Conservation (phyloP, 2,797 vertebrate genomes). For the Lacerta agilis region DNA sequence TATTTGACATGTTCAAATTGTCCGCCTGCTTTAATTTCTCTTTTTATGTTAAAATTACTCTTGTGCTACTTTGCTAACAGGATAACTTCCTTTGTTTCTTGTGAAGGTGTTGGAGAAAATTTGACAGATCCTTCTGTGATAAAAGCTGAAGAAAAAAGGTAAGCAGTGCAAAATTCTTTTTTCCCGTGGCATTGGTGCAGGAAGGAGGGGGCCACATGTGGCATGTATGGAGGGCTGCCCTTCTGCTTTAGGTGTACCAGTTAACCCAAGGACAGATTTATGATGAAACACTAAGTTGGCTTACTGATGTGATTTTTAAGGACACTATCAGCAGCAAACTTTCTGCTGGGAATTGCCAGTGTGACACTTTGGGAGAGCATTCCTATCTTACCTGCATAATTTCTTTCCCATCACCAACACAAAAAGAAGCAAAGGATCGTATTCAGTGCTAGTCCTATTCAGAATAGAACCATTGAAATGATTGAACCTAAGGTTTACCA, state of each 20-base stretch:
- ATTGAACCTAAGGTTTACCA: no score
- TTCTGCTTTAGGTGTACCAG: neutral
- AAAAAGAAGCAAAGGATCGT: neutral
- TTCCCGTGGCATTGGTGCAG: neutral
- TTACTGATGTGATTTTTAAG: neutral
- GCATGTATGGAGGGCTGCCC: no score
- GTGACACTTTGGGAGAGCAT: neutral
- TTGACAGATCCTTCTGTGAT: slow-evolving; percentile 98
- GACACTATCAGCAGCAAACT: neutral
- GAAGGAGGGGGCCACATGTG: no score
- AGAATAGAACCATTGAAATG: no score
- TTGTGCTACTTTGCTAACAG: neutral
- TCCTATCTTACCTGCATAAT: neutral
- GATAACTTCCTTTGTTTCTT: slow-evolving; percentile 39
- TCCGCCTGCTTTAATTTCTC: neutral
- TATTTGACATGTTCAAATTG: no score
- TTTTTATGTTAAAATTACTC: neutral
- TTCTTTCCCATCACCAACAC: neutral
- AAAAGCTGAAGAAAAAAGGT: slow-evolving; percentile 98
- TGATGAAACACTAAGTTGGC: neutral
- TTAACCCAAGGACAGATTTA: neutral
- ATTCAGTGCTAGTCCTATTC: no score
- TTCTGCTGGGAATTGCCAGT: neutral
- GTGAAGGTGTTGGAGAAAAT: slow-evolving; percentile 94
- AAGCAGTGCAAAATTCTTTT: slow-evolving; percentile 56